phyloP scores from a whole-genome alignment of 2,113 vertebrate species.

The Benitochromis conjunctus region DNA sequence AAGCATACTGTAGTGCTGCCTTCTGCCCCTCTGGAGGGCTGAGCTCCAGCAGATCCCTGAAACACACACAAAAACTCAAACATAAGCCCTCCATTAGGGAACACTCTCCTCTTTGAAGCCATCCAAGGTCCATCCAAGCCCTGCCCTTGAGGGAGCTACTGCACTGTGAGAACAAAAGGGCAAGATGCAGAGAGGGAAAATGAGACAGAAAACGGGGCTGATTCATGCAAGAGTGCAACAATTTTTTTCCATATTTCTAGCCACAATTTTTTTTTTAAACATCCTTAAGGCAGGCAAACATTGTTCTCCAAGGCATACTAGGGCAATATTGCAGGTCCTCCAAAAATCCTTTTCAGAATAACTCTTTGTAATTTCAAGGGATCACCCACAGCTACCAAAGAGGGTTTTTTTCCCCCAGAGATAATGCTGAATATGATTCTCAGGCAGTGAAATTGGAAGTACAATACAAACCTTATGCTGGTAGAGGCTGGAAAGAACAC shows the following conservation, averaged over 20 bases:
- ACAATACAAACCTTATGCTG: constrained; percentile 19
- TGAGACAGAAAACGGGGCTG: constrained; percentile 32
- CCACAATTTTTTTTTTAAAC: background rate
- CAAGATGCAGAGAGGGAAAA: constrained; percentile 65
- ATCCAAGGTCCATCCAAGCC: constrained; percentile 41
- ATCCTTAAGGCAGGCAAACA: constrained; percentile 40
- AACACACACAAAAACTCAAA: constrained; percentile 55
- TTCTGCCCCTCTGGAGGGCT: constrained; percentile 52
- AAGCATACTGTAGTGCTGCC: constrained; percentile 68
- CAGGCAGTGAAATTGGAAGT: constrained; percentile 44
- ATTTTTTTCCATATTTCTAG: background rate
- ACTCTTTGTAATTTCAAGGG: constrained; percentile 3
- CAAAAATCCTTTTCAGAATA: constrained; percentile 4
- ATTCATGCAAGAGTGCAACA: constrained; percentile 64
- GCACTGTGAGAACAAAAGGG: constrained; percentile 25
- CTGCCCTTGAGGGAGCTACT: constrained; percentile 16
- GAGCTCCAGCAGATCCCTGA: constrained; percentile 71
- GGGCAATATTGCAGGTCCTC: constrained; percentile 21
- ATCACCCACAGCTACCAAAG: constrained; percentile 10
- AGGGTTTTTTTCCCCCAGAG: background rate
- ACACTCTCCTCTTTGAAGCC: background rate
- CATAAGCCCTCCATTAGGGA: constrained; percentile 5
- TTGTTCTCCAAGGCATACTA: constrained; percentile 41
- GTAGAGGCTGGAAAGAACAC: constrained; percentile 24
- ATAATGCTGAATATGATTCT: constrained; percentile 45